Conservation (phyloP, 2,797 vertebrate genomes). For the Gila robusta region DNA sequence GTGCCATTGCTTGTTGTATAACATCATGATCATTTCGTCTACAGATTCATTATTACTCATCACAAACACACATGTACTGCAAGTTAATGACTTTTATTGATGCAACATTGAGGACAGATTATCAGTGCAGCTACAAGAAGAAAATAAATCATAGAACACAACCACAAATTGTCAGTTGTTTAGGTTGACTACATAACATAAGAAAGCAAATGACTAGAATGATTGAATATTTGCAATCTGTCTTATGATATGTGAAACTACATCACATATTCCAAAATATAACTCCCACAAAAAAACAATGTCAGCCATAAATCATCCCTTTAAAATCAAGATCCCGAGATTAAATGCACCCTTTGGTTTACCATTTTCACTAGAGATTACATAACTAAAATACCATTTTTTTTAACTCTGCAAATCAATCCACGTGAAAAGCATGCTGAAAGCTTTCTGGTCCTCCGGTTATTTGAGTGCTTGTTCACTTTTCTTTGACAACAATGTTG, state of each 20-base stretch:
- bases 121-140: neutral
- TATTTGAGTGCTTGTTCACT: conserved; percentile 58
- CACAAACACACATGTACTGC: conserved; percentile 17
- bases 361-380: neutral
- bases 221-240: neutral
- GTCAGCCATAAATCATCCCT: neutral
- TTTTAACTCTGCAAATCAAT: neutral
- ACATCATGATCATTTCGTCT: neutral
- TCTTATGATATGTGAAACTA: neutral
- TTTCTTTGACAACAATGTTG: conserved; percentile 77
- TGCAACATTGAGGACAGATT: neutral
- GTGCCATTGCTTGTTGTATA: neutral
- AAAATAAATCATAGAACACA: neutral
- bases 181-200: neutral
- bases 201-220: neutral
- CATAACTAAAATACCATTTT: no score
- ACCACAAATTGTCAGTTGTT: neutral
- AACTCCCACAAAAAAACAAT: neutral
- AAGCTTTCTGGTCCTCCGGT: neutral
- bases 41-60: neutral
- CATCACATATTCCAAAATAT: neutral
- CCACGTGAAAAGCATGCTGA: neutral
- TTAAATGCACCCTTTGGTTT: conserved; percentile 15
- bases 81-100: conserved; percentile 38
- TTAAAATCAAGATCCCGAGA: neutral